A percentile compares a stretch with the other conserved stretches of the same genome.
phyloP scores from a whole-genome alignment of 1,140 invertebrate genomes.

The Sinonovacula constricta region DNA sequence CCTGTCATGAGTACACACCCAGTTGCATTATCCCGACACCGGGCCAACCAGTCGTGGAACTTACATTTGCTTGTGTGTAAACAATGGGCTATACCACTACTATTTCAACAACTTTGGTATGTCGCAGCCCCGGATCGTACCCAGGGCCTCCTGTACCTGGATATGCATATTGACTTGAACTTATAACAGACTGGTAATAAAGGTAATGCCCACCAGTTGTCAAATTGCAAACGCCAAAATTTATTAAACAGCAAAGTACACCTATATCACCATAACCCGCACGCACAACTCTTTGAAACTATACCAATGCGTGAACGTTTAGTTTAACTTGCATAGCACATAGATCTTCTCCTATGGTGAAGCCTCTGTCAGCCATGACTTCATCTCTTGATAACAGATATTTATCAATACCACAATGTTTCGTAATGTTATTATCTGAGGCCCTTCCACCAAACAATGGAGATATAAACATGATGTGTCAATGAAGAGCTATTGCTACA shows the following conservation, averaged over 20 bases:
- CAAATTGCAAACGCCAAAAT: too few relatives aligned
- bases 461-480: constrained; percentile 66
- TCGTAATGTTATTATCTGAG: constrained; percentile 65
- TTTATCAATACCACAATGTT: constrained; percentile 61
- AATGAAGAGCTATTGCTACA: constrained; percentile 68
- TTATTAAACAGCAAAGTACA: too few relatives aligned
- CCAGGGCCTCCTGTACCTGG: too few relatives aligned
- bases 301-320: constrained; percentile 24
- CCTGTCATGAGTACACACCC: too few relatives aligned
- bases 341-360: constrained; percentile 49
- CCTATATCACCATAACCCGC: constrained; percentile 1
- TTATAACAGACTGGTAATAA: too few relatives aligned
- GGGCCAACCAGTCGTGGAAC: too few relatives aligned
- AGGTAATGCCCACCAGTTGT: too few relatives aligned
- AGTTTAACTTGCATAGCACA: constrained; percentile 9
- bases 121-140: too few relatives aligned
- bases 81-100: too few relatives aligned
- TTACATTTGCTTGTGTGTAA: too few relatives aligned
- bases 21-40: too few relatives aligned
- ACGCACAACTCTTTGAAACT: not conserved
- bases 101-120: too few relatives aligned
- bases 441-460: constrained; percentile 63
- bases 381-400: constrained; percentile 56
- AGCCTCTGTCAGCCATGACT: constrained; percentile 61
- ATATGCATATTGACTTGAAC: not conserved